Conservation (phyloP, 2,888 invertebrate species). For the Luperina testacea region DNA sequence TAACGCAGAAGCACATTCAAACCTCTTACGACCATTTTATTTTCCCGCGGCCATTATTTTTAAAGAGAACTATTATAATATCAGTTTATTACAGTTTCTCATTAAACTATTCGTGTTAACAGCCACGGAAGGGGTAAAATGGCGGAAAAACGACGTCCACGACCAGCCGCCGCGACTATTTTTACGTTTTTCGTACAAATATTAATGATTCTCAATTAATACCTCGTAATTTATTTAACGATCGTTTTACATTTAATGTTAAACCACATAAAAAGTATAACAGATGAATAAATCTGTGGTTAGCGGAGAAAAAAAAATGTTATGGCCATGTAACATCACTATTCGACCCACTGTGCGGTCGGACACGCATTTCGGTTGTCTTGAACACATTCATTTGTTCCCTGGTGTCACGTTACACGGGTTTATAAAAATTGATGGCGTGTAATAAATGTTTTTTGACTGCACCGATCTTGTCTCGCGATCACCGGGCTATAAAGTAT, state of each 20-base stretch:
- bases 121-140: constrained; percentile 56
- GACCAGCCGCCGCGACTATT: constrained; percentile 27
- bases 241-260: constrained; percentile 50
- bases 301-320: constrained; percentile 43
- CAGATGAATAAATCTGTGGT: constrained; percentile 54
- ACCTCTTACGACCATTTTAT: constrained; percentile 47
- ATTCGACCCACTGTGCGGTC: constrained; percentile 77
- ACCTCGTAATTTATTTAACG: constrained; percentile 47
- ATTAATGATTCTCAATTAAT: constrained; percentile 51
- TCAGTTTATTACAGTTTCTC: constrained; percentile 74
- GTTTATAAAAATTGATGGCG: constrained; percentile 86
- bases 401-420: constrained; percentile 85
- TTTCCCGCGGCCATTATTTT: constrained; percentile 54
- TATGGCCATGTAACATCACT: constrained; percentile 65
- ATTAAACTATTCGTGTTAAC: constrained; percentile 77
- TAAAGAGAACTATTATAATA: constrained; percentile 70
- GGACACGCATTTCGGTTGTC: constrained; percentile 75
- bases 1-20: constrained; percentile 19
- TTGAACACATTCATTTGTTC: constrained; percentile 77
- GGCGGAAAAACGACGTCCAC: constrained; percentile 32
- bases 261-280: constrained; percentile 44
- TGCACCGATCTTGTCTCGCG: constrained; percentile 78
- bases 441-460: constrained; percentile 87
- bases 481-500: constrained; percentile 78
- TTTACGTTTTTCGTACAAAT: constrained; percentile 40